A percentile compares a stretch with the other conserved stretches of the same genome.
Conservation (phyloP, 2,888 invertebrate genomes). For the Cheilosia pagana region DNA sequence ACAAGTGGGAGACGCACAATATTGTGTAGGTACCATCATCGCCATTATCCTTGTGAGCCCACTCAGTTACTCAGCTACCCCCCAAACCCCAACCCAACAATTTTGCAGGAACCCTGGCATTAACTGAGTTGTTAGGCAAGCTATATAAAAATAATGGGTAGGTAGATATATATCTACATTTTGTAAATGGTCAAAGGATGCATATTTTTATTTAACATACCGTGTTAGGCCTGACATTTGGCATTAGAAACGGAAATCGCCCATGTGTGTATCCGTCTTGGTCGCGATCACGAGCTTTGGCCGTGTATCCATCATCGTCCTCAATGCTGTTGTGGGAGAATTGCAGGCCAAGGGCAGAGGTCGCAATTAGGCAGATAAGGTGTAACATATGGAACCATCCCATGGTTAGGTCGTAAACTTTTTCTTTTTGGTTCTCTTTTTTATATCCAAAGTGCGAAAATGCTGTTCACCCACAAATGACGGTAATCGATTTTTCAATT, state of each 20-base stretch:
- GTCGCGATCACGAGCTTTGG: conserved; percentile 49
- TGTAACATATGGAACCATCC: conserved; percentile 70
- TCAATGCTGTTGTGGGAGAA: conserved; percentile 63
- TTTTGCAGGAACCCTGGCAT: conserved; percentile 18
- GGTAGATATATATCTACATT: background rate
- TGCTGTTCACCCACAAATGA: conserved; percentile 16
- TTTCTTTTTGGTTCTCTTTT: background rate
- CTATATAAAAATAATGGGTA: background rate
- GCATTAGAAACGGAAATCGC: conserved; percentile 91
- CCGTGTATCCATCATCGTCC: conserved; percentile 30
- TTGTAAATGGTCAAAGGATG: conserved; percentile 8
- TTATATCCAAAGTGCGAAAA: conserved; percentile 7
- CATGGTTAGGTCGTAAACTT: conserved; percentile 37
- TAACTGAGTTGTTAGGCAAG: conserved; percentile 1
- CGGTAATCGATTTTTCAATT: conserved; percentile 70
- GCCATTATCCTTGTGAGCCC: conserved; percentile 9
- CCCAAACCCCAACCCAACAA: background rate
- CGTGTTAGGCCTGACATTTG: conserved; percentile 90
- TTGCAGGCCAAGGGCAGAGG: conserved; percentile 55
- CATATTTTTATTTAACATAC: conserved; percentile 85
- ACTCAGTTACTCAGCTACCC: background rate
- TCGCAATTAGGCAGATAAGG: conserved; percentile 58
- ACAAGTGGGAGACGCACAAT: conserved; percentile 29
- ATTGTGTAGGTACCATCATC: conserved; percentile 17
- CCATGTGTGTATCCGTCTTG: conserved; percentile 75